These are phyloP conservation scores for Morelia viridis DNA, from an alignment of 2,797 vertebrate genomes.

Conservation along the genomic window DNA sequence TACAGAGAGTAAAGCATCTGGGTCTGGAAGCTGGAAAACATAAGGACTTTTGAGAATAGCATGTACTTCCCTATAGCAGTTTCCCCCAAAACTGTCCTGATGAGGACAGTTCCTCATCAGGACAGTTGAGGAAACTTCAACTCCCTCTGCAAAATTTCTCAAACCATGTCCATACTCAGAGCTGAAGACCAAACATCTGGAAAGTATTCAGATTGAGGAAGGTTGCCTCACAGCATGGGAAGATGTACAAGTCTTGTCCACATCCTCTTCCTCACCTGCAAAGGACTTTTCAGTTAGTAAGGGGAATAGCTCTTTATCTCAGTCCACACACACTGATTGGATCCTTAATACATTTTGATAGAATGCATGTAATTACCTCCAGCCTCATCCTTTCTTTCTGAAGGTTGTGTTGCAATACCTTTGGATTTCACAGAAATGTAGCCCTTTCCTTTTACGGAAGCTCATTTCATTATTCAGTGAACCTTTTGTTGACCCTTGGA, in stretches of 20 bases:
- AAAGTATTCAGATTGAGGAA: neutral
- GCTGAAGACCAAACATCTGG: neutral
- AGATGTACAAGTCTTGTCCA: neutral
- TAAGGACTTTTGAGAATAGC: neutral
- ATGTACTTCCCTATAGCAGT: neutral
- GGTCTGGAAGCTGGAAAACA: neutral
- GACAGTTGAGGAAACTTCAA: neutral
- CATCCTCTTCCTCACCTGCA: neutral
- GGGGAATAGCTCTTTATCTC: neutral
- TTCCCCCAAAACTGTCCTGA: neutral
- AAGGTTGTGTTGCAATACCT: constrained; percentile 31
- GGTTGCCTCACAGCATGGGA: neutral
- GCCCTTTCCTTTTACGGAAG: constrained; percentile 61
- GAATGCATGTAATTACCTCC: constrained; percentile 29
- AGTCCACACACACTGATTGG: neutral
- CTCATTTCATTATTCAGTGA: constrained; percentile 74
- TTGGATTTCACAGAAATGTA: constrained; percentile 54
- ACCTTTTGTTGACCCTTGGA: constrained; percentile 70
- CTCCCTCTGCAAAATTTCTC: neutral
- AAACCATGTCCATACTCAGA: neutral
- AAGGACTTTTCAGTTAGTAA: neutral
- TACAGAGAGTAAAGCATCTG: neutral
- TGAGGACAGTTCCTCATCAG: neutral
- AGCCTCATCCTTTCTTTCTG: constrained; percentile 37
- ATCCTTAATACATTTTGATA: neutral